Percentiles rank a stretch among this genome's conserved stretches.
Conservation (phyloP, 2,113 vertebrate species). For the Penelope pileata region DNA sequence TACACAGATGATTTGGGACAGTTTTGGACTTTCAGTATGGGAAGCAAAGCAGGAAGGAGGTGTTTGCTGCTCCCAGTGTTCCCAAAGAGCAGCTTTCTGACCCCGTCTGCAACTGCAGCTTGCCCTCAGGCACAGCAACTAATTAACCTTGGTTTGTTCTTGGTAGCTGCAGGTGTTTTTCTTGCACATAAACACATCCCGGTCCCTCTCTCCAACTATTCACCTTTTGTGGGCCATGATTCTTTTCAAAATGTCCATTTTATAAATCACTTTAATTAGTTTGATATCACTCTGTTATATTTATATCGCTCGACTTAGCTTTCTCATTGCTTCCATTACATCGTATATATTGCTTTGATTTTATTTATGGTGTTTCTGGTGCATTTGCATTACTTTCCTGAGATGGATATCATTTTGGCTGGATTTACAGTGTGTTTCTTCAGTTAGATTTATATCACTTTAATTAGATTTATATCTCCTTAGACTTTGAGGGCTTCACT, state of each 20-base stretch:
- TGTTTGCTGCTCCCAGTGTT: background rate
- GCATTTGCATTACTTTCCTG: conserved; percentile 66
- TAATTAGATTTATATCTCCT: conserved; percentile 76
- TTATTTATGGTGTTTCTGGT: conserved; percentile 57
- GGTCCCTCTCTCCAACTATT: background rate
- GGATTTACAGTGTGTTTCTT: conserved; percentile 67
- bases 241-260: conserved; percentile 12
- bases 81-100: background rate
- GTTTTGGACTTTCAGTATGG: background rate
- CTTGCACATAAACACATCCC: background rate
- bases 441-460: conserved; percentile 69
- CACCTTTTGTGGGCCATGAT: background rate
- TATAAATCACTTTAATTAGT: conserved; percentile 60
- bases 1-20: background rate
- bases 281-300: conserved; percentile 35
- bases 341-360: conserved; percentile 40
- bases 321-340: conserved; percentile 15
- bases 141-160: background rate
- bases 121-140: background rate
- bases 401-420: conserved; percentile 62
- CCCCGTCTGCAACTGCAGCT: background rate
- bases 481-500: conserved; percentile 38
- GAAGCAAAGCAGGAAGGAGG: background rate
- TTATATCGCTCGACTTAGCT: conserved; percentile 29
- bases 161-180: background rate